phyloP scores from a whole-genome alignment of 1,140 invertebrate genomes.

The Tyrophagus putrescentiae region DNA sequence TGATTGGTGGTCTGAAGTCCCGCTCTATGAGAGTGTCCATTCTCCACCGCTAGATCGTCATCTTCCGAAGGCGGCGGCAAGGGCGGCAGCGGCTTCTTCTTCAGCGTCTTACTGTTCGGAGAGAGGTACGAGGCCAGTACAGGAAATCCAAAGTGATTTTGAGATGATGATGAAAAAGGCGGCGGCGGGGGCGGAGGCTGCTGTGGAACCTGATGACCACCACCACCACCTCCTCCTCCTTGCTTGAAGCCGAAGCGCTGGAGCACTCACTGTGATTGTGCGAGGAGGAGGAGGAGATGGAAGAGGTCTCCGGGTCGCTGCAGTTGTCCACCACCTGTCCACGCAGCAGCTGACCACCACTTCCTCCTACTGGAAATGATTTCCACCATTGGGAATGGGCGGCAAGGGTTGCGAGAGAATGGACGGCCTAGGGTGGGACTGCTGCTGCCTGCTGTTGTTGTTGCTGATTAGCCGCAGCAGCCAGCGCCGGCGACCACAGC shows the following conservation, averaged over 20 bases:
- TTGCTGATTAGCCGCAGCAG: background rate
- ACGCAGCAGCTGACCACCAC: too few species aligned
- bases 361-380: background rate
- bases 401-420: constrained; percentile 20
- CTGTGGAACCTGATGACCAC: too few species aligned
- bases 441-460: too few species aligned
- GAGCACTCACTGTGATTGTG: background rate
- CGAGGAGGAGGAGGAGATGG: background rate
- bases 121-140: too few species aligned
- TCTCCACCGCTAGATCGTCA: too few species aligned
- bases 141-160: too few species aligned
- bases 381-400: constrained; percentile 10
- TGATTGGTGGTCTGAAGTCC: background rate
- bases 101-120: constrained; percentile 1
- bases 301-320: constrained; percentile 2
- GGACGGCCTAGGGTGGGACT: constrained; percentile 15
- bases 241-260: too few species aligned
- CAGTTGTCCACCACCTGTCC: too few species aligned
- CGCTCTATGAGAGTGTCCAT: background rate
- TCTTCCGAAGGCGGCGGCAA: constrained; percentile 1
- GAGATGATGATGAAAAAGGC: too few species aligned
- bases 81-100: constrained; percentile 12
- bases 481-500: background rate
- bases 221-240: too few species aligned
- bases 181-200: too few species aligned